phyloP scores from a whole-genome alignment of 2,888 invertebrate species.

The Odontocolon sp. region DNA sequence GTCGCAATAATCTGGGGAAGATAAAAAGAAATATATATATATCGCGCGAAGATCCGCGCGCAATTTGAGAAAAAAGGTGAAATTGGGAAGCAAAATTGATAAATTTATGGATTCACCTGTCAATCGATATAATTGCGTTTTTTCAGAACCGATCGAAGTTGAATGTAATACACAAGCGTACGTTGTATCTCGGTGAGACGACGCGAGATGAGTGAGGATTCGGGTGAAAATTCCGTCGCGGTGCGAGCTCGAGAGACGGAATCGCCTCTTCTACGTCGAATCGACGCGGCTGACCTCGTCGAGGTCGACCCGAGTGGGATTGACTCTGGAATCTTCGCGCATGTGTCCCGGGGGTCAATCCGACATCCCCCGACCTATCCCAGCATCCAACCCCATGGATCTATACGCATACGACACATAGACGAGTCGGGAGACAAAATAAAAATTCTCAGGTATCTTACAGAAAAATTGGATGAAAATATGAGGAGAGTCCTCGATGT shows the following conservation, averaged over 20 bases:
- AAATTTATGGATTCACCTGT: not conserved
- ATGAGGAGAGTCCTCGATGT: too few species aligned
- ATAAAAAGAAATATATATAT: too few species aligned
- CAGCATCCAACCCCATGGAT: not conserved
- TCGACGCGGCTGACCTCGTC: constrained; percentile 57
- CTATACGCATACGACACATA: not conserved
- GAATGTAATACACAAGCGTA: constrained; percentile 9
- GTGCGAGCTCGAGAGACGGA: constrained; percentile 20
- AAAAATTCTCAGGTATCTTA: too few species aligned
- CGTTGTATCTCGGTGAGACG: constrained; percentile 15
- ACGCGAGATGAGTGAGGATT: constrained; percentile 18
- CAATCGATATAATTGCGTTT: not conserved
- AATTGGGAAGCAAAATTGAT: too few species aligned
- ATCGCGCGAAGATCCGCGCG: too few species aligned
- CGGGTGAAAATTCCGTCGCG: constrained; percentile 21
- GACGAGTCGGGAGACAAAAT: not conserved
- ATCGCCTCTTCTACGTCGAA: constrained; percentile 57
- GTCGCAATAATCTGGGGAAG: too few species aligned
- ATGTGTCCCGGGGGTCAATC: constrained; percentile 58
- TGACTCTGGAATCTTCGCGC: constrained; percentile 62
- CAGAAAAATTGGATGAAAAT: too few species aligned
- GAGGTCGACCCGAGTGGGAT: constrained; percentile 59
- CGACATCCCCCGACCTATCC: constrained; percentile 24
- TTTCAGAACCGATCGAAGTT: not conserved
- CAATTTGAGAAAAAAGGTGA: too few species aligned